These are phyloP conservation scores for Gracilinanus agilis DNA, from an alignment of 2,113 vertebrate genomes.

Conservation along the genomic window DNA sequence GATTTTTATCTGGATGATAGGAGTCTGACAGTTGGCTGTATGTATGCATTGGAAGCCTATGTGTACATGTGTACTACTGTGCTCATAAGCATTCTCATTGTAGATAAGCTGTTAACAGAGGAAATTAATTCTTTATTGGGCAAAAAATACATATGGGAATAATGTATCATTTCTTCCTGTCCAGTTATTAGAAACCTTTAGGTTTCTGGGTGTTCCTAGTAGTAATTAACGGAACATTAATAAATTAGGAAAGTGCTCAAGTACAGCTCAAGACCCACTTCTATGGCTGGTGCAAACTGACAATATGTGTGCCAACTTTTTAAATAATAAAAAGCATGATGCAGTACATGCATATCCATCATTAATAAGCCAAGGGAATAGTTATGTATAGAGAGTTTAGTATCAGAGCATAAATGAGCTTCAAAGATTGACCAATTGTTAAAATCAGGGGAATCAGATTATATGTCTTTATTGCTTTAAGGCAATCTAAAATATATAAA, in stretches of 20 bases:
- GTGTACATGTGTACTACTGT: not conserved
- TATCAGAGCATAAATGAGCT: not conserved
- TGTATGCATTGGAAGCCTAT: not conserved
- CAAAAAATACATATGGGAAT: not conserved
- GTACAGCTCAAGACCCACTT: not conserved
- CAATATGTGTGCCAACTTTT: not conserved
- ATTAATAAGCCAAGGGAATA: not conserved
- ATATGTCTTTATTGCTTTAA: not conserved
- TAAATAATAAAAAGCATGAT: not conserved
- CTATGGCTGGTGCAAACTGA: not conserved
- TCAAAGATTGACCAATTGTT: not conserved
- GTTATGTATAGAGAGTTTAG: not conserved
- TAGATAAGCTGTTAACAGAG: not conserved
- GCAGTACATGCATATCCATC: not conserved
- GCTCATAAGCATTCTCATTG: not conserved
- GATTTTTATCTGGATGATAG: not conserved
- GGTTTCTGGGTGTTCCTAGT: not conserved
- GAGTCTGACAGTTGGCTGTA: not conserved
- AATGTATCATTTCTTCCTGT: not conserved
- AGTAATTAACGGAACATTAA: not conserved
- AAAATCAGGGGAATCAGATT: not conserved
- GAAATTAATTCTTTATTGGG: not conserved
- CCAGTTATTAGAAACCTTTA: not conserved
- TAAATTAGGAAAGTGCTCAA: not conserved
- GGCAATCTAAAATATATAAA: not conserved